Conservation (phyloP, 1,140 invertebrate genomes). For the Cotesia typhae region DNA sequence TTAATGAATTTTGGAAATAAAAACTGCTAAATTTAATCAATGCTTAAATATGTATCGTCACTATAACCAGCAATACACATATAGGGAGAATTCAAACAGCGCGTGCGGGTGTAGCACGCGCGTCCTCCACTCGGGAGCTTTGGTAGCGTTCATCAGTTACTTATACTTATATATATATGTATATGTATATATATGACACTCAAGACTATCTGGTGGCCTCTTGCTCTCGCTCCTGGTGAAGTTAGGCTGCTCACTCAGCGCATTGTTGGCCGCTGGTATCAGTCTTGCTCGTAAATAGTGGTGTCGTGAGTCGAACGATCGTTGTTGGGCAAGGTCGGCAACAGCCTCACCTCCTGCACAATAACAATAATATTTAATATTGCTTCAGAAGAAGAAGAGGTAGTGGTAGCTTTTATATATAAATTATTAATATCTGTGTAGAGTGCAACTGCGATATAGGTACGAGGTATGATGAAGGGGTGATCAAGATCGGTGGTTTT, state of each 20-base stretch:
- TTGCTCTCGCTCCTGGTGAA: neutral
- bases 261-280: neutral
- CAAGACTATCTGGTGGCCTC: neutral
- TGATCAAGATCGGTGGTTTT: constrained; percentile 43
- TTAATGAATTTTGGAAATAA: too few species aligned
- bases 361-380: neutral
- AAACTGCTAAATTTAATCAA: too few species aligned
- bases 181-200: neutral
- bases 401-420: constrained; percentile 16
- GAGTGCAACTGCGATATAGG: too few species aligned
- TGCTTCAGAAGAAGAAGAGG: neutral
- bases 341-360: neutral
- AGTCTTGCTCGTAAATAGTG: neutral
- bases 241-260: too few species aligned
- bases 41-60: too few species aligned
- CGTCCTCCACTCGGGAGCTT: neutral
- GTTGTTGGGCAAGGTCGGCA: constrained; percentile 24
- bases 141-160: neutral
- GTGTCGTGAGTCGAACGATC: neutral
- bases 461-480: constrained; percentile 25
- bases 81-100: neutral
- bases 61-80: too few species aligned
- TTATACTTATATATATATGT: neutral
- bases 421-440: neutral
- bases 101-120: constrained; percentile 16